Evolutionary conservation across 2,797 vertebrate species (phyloP).

Genomic region (Pseudochaenichthys georgianus): DNA sequence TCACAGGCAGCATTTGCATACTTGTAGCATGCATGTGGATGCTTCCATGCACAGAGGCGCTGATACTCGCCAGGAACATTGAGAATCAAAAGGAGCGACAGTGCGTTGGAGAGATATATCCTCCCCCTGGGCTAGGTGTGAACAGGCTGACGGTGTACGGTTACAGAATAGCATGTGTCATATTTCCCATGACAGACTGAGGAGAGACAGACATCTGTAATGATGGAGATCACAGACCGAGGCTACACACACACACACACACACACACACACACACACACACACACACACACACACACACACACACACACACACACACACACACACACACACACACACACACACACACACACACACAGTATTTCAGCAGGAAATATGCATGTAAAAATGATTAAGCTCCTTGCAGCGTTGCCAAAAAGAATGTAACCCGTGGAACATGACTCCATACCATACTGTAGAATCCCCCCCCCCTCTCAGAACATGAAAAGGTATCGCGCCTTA

Average conservation of each 20-base stretch:
- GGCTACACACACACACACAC: constrained; percentile 33
- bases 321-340: constrained; percentile 35
- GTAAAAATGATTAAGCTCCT: constrained; percentile 79
- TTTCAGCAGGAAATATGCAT: constrained; percentile 77
- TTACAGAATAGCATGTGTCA: constrained; percentile 81
- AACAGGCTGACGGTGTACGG: constrained; percentile 80
- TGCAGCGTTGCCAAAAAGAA: constrained; percentile 63
- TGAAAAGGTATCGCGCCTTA: constrained; percentile 67
- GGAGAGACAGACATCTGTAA: constrained; percentile 80
- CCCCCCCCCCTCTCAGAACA: constrained; percentile 60
- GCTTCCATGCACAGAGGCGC: background rate
- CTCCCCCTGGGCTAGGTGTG: constrained; percentile 79
- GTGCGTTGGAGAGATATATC: constrained; percentile 67
- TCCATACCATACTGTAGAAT: constrained; percentile 61
- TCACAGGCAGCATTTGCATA: background rate
- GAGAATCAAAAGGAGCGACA: constrained; percentile 57
- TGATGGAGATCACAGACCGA: constrained; percentile 76
- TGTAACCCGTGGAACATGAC: constrained; percentile 72
- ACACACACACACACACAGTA: constrained; percentile 51
- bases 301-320: constrained; percentile 36
- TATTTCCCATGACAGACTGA: constrained; percentile 79
- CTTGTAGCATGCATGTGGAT: constrained; percentile 11
- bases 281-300: constrained; percentile 30
- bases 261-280: constrained; percentile 36
- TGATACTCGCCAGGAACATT: constrained; percentile 29